Percentiles rank a stretch among this genome's conserved stretches.
Conservation (phyloP, 2,888 invertebrate species). For the Athalia circularis region DNA sequence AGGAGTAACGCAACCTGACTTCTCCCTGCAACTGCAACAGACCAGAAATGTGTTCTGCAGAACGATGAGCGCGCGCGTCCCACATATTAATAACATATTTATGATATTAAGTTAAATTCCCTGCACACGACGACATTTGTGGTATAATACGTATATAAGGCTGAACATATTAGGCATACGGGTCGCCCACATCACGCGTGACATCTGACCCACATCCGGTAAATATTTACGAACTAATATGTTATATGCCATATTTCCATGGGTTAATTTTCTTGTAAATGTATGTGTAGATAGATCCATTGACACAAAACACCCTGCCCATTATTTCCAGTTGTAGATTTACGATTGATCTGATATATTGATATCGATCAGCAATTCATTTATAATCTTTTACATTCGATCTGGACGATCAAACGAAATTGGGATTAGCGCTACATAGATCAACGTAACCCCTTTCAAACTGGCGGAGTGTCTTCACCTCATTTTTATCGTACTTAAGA, state of each 20-base stretch:
- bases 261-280: no score
- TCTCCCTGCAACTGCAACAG: not conserved
- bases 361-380: slow-evolving; percentile 50
- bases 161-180: slow-evolving; percentile 50
- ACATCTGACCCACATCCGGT: slow-evolving; percentile 66
- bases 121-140: no score
- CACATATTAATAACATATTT: no score
- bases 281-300: slow-evolving; percentile 38
- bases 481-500: slow-evolving; percentile 37
- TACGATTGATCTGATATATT: slow-evolving; percentile 50
- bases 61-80: no score
- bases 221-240: slow-evolving; percentile 54
- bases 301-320: slow-evolving; percentile 48
- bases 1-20: slow-evolving; percentile 48
- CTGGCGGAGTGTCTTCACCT: slow-evolving; percentile 41
- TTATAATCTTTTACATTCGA: slow-evolving; percentile 53
- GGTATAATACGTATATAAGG: no score
- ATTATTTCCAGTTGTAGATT: slow-evolving; percentile 49
- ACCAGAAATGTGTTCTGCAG: no score
- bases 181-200: slow-evolving; percentile 58
- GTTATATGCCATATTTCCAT: not conserved
- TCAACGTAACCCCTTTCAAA: slow-evolving; percentile 45
- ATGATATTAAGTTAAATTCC: no score
- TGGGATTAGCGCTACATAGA: slow-evolving; percentile 38
- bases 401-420: slow-evolving; percentile 40